Evolutionary conservation across 2,113 vertebrate genomes (phyloP).

Genomic region (Platichthys flesus): DNA sequence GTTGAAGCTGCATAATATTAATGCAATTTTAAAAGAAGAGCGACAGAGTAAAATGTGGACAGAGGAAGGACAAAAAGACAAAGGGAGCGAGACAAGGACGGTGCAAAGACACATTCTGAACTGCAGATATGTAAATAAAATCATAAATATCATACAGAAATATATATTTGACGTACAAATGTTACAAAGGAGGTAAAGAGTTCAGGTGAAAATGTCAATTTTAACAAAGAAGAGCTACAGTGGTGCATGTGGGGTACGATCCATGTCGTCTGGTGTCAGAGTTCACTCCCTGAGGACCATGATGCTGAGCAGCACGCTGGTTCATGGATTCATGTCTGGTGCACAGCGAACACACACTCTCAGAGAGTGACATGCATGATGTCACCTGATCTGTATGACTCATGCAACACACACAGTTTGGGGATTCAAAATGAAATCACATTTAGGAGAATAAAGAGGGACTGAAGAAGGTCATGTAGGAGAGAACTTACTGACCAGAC

Average conservation of each 20-base stretch:
- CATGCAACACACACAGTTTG: conserved; percentile 27
- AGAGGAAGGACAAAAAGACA: conserved; percentile 1
- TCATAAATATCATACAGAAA: neutral
- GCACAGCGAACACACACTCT: neutral
- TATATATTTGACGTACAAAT: neutral
- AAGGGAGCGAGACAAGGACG: neutral
- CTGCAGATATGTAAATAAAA: neutral
- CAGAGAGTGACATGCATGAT: conserved; percentile 31
- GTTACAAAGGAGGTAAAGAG: neutral
- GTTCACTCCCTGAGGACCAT: conserved; percentile 24
- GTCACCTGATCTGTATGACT: conserved; percentile 60
- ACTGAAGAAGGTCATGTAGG: conserved; percentile 18
- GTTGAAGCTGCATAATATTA: neutral
- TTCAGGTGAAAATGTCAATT: neutral
- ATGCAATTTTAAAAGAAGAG: neutral
- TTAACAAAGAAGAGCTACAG: neutral
- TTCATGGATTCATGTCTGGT: conserved; percentile 37
- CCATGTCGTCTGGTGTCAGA: conserved; percentile 38
- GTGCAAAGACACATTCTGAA: neutral
- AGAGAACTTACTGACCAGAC: neutral
- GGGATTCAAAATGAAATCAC: conserved; percentile 18
- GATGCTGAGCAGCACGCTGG: conserved; percentile 3
- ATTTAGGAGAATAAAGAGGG: conserved; percentile 17
- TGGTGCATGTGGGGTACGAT: neutral
- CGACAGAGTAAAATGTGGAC: neutral